Conservation (phyloP, 2,113 vertebrate species). For the Himantopus leucocephalus region DNA sequence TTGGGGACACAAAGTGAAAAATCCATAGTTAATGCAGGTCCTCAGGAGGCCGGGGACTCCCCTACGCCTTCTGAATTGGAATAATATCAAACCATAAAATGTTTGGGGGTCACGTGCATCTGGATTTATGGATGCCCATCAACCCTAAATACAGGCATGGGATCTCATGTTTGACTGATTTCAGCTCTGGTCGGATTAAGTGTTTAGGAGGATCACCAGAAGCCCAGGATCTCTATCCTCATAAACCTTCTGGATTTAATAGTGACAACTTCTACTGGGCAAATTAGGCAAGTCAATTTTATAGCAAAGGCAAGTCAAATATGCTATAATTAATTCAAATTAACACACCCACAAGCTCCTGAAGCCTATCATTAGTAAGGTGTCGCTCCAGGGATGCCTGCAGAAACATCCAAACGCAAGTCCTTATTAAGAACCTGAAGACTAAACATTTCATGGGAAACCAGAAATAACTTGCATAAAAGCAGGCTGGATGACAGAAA, state of each 20-base stretch:
- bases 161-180: rapidly evolving
- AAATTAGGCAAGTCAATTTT: slow-evolving; percentile 18
- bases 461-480: background rate
- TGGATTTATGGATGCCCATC: background rate
- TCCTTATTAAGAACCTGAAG: background rate
- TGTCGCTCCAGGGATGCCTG: background rate
- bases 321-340: slow-evolving; percentile 49
- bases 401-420: background rate
- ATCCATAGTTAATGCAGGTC: background rate
- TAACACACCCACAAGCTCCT: background rate
- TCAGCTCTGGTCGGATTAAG: background rate
- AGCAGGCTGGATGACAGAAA: background rate
- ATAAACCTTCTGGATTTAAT: background rate
- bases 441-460: background rate
- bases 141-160: background rate
- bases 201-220: background rate
- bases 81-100: background rate
- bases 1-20: background rate
- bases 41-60: background rate
- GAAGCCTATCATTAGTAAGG: background rate
- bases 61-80: background rate
- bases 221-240: background rate
- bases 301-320: slow-evolving; percentile 17
- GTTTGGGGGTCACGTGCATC: background rate
- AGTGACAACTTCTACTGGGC: background rate